Percentiles rank a stretch among this genome's conserved stretches.
phyloP scores from a whole-genome alignment of 64 coral and sea anemone species.

The Porites australiensis region DNA sequence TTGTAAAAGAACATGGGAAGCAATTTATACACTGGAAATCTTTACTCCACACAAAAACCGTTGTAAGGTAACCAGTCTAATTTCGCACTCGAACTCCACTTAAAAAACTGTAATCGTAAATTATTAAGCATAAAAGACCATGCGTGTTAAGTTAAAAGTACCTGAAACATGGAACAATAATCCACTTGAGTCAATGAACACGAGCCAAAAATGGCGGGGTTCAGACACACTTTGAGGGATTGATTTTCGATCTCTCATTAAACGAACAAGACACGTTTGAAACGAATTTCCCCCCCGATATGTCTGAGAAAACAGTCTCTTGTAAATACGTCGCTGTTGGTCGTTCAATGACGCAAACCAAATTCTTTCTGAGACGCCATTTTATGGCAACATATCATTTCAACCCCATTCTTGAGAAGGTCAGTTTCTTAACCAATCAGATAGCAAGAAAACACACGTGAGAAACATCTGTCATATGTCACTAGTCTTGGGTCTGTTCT shows the following conservation, averaged over 20 bases:
- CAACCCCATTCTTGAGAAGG: conserved; percentile 41
- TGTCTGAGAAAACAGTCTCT: neutral
- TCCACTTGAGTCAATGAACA: conserved; percentile 45
- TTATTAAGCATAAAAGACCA: conserved; percentile 19
- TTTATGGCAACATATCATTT: conserved; percentile 24
- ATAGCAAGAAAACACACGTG: conserved; percentile 13
- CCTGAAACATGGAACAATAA: conserved; percentile 37
- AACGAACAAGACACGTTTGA: neutral
- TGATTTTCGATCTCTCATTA: neutral
- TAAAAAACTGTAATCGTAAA: conserved; percentile 11
- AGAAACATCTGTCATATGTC: conserved; percentile 52
- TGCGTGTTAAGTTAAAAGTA: conserved; percentile 13
- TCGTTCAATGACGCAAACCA: neutral
- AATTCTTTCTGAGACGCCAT: conserved; percentile 33
- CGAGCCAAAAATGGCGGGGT: neutral
- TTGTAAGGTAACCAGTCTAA: neutral
- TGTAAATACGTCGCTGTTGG: neutral
- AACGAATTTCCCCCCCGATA: neutral
- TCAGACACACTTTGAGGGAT: neutral
- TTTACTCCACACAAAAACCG: neutral
- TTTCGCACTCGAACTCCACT: neutral
- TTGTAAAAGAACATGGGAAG: neutral
- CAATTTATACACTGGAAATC: neutral
- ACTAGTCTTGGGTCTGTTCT: conserved; percentile 12
- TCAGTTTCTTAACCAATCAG: conserved; percentile 46